phyloP scores from a whole-genome alignment of 2,797 vertebrate genomes.

The Carduelis carduelis region DNA sequence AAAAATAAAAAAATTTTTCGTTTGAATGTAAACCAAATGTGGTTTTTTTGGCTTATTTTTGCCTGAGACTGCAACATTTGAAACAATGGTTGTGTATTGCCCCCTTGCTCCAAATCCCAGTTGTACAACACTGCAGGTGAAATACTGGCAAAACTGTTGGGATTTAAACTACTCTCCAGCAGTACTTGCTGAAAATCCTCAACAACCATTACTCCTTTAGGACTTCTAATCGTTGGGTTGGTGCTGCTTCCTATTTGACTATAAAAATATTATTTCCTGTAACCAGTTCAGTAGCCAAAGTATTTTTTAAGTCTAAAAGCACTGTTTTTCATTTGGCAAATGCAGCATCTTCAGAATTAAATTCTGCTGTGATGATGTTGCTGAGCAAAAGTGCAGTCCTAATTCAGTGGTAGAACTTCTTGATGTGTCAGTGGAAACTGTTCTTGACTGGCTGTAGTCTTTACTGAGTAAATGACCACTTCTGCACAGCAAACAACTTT shows the following conservation, averaged over 20 bases:
- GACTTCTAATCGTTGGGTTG: neutral
- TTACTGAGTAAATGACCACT: neutral
- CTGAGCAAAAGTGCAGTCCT: neutral
- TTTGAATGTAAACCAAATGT: neutral
- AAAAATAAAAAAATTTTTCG: neutral
- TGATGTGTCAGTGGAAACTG: neutral
- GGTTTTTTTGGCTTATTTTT: neutral
- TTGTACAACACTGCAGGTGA: neutral
- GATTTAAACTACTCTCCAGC: neutral
- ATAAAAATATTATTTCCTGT: neutral
- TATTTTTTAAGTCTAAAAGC: neutral
- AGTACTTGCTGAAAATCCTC: neutral
- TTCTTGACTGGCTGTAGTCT: neutral
- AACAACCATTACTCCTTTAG: neutral
- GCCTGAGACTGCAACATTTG: neutral
- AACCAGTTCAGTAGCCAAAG: neutral
- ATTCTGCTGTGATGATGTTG: neutral
- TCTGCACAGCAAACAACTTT: neutral
- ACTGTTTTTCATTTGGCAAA: neutral
- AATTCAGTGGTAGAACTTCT: neutral
- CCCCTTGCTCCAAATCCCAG: neutral
- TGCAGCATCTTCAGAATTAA: neutral
- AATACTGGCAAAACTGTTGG: neutral
- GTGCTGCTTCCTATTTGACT: neutral
- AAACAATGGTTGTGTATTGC: neutral